Evolutionary conservation across 30 jellyfish, hydroid and myxozoan species (phyloP).

Genomic region (Aurelia sp.): DNA sequence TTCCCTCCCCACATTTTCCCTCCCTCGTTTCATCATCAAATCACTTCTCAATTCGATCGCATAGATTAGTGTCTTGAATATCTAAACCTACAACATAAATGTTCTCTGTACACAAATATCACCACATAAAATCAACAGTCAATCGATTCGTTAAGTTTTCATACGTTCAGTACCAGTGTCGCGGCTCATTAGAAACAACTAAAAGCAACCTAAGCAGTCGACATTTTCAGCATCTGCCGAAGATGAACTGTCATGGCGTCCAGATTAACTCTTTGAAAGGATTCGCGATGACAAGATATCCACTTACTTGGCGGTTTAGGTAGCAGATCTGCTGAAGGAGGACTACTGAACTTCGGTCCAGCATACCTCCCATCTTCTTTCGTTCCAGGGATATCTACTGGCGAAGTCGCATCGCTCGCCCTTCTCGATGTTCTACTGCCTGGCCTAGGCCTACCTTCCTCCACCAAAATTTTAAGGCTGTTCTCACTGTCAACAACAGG

Average conservation of each 20-base stretch:
- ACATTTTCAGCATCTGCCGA: constrained; percentile 90
- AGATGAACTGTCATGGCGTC: constrained; percentile 97
- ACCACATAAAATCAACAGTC: constrained; percentile 15
- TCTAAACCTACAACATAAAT: background rate
- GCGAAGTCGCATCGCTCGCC: constrained; percentile 41
- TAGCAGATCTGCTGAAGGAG: constrained; percentile 94
- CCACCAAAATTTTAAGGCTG: constrained; percentile 7
- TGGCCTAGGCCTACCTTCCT: constrained; percentile 1
- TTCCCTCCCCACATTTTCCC: constrained; percentile 36
- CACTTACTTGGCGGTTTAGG: constrained; percentile 98
- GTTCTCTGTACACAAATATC: constrained; percentile 10
- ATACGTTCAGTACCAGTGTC: background rate
- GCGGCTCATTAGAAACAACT: constrained; percentile 1
- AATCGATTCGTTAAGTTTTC: background rate
- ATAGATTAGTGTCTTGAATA: background rate
- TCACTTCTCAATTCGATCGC: background rate
- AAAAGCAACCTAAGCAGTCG: constrained; percentile 61
- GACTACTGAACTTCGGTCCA: constrained; percentile 98
- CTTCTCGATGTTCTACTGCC: background rate
- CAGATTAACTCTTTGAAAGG: constrained; percentile 56
- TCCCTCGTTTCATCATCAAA: background rate
- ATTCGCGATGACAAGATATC: constrained; percentile 64
- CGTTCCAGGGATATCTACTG: constrained; percentile 42
- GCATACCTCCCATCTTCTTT: constrained; percentile 78
- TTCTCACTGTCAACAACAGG: background rate